Conservation (phyloP, 2,113 vertebrate species). For the Centropus bengalensis region DNA sequence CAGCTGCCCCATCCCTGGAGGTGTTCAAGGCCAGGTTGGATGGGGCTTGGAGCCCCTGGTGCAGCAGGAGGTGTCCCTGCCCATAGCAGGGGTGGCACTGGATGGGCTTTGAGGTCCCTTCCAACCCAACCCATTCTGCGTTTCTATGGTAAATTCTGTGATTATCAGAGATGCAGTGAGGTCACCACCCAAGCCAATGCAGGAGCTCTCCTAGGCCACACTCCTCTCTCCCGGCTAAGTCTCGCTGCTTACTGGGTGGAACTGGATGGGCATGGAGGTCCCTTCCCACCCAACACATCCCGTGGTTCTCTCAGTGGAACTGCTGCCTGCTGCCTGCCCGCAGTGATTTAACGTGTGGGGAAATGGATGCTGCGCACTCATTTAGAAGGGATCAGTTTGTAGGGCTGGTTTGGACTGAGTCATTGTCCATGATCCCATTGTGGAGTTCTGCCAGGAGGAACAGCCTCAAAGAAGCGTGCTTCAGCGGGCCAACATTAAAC, state of each 20-base stretch:
- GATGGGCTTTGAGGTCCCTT: no score
- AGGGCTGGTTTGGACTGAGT: neutral
- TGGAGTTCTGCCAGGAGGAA: neutral
- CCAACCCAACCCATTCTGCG: no score
- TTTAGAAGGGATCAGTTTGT: neutral
- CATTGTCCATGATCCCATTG: fast-evolving
- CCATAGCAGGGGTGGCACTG: no score
- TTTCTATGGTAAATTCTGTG: no score
- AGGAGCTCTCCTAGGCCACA: neutral
- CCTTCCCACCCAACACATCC: no score
- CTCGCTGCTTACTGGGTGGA: fast-evolving
- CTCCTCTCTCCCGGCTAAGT: neutral
- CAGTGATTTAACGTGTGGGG: fast-evolving
- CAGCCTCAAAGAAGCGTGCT: fast-evolving
- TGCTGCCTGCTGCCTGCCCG: neutral
- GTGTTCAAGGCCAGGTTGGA: no score
- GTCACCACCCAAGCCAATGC: neutral
- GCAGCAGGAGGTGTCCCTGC: no score
- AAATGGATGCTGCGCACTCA: fast-evolving
- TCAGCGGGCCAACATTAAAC: fast-evolving
- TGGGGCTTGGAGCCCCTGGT: no score
- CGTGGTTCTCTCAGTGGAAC: no score
- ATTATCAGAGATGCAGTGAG: neutral
- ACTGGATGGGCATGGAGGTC: no score
- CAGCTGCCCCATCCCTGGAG: no score